Evolutionary conservation across 2,888 invertebrate species (phyloP).

Genomic region (Embidobia sp.): DNA sequence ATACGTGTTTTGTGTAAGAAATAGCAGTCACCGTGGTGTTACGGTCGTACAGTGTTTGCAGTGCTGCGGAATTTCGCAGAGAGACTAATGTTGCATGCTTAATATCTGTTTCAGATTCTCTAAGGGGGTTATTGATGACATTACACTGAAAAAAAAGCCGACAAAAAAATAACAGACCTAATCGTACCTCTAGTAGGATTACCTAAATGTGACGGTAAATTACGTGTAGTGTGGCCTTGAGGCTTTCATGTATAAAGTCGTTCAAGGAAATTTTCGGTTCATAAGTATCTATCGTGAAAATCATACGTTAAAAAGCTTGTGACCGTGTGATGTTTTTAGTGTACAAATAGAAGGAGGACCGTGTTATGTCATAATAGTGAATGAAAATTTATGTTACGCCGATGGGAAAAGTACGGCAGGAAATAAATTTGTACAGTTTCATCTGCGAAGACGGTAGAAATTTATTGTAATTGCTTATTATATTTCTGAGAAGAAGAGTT

Average conservation of each 20-base stretch:
- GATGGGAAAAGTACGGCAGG: not conserved
- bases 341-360: slow-evolving; percentile 10
- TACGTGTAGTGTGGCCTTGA: slow-evolving; percentile 22
- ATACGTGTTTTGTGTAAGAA: slow-evolving; percentile 48
- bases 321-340: slow-evolving; percentile 28
- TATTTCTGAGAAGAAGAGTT: slow-evolving; percentile 11
- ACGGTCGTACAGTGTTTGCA: slow-evolving; percentile 23
- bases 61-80: slow-evolving; percentile 19
- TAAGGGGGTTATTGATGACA: slow-evolving; percentile 38
- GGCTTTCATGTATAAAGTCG: slow-evolving; percentile 9
- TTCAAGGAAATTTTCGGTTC: slow-evolving; percentile 20
- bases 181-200: slow-evolving; percentile 46
- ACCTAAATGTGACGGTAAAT: slow-evolving; percentile 41
- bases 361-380: slow-evolving; percentile 25
- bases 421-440: slow-evolving; percentile 30
- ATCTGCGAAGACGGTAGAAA: slow-evolving; percentile 12
- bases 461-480: slow-evolving; percentile 47
- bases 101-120: slow-evolving; percentile 47
- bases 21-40: slow-evolving; percentile 32
- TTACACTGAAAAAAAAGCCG: slow-evolving; percentile 20
- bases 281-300: slow-evolving; percentile 46
- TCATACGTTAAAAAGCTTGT: slow-evolving; percentile 31
- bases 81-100: slow-evolving; percentile 53
- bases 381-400: slow-evolving; percentile 43
- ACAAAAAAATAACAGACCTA: slow-evolving; percentile 23